Percentiles rank a stretch among this genome's conserved stretches.
Conservation (phyloP, 2,888 invertebrate species). For the Platycnemis pennipes region DNA sequence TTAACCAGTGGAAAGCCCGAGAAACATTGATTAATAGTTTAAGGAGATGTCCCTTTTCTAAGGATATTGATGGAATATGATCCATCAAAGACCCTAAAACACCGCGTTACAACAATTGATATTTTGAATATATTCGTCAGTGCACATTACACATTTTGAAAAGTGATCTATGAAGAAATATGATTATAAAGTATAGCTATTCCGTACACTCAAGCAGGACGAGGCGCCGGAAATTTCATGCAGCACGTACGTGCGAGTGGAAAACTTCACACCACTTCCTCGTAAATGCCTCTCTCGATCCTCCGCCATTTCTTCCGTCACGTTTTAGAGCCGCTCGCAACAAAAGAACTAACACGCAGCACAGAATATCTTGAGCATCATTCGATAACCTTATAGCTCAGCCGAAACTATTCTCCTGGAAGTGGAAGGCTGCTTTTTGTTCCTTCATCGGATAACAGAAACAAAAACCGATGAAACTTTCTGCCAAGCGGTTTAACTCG, state of each 20-base stretch:
- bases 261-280: not conserved
- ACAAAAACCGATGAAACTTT: not conserved
- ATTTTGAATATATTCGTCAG: too few species aligned
- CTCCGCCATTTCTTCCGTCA: not conserved
- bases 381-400: not conserved
- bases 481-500: not conserved
- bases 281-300: not conserved
- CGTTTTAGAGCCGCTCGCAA: not conserved
- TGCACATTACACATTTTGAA: too few species aligned
- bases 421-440: not conserved
- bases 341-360: not conserved
- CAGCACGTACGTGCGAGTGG: not conserved
- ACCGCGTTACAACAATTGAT: too few species aligned
- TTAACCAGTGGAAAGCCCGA: too few species aligned
- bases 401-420: not conserved
- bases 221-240: not conserved
- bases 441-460: not conserved
- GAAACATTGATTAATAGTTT: too few species aligned
- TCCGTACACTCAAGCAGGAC: not conserved
- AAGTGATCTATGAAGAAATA: too few species aligned
- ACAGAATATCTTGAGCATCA: not conserved
- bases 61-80: too few species aligned
- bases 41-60: too few species aligned
- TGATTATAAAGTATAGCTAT: too few species aligned
- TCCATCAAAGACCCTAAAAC: too few species aligned